Evolutionary conservation across 2,113 vertebrate genomes (phyloP).

Genomic region (Clarias magur): DNA sequence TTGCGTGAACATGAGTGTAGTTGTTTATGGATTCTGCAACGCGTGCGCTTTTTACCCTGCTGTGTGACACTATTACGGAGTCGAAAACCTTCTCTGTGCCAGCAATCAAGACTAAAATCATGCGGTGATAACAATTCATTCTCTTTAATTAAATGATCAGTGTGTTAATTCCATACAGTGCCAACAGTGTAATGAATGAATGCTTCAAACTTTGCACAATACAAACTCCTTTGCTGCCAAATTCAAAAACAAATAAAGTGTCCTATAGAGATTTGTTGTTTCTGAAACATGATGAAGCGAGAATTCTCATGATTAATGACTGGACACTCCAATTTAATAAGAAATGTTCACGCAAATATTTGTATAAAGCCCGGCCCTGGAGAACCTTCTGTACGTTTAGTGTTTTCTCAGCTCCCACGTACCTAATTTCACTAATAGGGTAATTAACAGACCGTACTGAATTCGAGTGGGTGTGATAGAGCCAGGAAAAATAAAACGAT

Average conservation of each 20-base stretch:
- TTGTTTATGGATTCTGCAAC: neutral
- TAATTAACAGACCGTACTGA: too few relatives aligned
- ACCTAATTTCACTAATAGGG: too few relatives aligned
- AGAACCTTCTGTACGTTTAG: too few relatives aligned
- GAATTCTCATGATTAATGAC: neutral
- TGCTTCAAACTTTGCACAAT: neutral
- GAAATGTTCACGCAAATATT: neutral
- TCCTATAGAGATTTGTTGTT: neutral
- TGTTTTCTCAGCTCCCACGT: too few relatives aligned
- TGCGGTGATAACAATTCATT: neutral
- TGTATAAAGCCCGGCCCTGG: neutral
- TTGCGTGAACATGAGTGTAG: neutral
- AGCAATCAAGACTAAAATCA: neutral
- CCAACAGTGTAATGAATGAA: neutral
- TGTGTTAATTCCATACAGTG: neutral
- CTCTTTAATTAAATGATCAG: neutral
- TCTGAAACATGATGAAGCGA: neutral
- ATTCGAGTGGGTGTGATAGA: too few relatives aligned
- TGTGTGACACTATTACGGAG: neutral
- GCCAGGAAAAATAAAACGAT: too few relatives aligned
- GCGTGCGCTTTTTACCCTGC: neutral
- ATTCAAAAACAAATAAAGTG: neutral
- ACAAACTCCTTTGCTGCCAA: neutral
- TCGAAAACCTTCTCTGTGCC: neutral
- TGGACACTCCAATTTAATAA: neutral